Conservation (phyloP, 2,113 vertebrate species). For the Pseudois nayaur region DNA sequence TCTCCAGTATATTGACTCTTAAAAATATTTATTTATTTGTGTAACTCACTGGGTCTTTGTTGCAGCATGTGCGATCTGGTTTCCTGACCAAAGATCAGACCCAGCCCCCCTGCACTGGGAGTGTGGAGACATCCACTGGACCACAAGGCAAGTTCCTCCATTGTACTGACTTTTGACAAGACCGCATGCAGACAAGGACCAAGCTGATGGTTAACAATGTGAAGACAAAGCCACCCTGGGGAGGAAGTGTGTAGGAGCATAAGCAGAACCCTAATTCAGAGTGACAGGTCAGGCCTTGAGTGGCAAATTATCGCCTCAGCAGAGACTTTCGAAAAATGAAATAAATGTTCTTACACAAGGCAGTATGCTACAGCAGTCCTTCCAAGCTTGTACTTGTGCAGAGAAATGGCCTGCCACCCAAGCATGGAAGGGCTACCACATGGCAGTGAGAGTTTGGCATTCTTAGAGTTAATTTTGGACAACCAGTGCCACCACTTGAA, state of each 20-base stretch:
- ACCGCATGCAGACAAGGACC: rapidly evolving
- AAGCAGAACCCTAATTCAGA: neutral
- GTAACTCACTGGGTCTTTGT: neutral
- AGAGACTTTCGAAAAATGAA: neutral
- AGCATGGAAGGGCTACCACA: neutral
- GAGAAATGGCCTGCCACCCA: neutral
- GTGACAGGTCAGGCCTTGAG: neutral
- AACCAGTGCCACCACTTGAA: neutral
- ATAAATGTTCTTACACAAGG: neutral
- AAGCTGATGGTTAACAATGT: neutral
- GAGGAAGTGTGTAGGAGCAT: neutral
- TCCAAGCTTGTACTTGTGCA: neutral
- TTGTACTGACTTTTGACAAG: neutral
- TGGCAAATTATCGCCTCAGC: neutral
- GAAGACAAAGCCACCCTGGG: neutral
- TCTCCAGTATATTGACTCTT: neutral
- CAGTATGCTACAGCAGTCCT: neutral
- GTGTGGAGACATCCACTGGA: neutral
- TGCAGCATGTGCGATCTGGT: neutral
- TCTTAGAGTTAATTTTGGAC: neutral
- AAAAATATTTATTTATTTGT: neutral
- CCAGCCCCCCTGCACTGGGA: neutral
- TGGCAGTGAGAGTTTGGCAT: neutral
- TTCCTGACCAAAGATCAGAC: neutral
- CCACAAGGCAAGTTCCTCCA: neutral